Base-by-base conservation (phyloP, 2,888 invertebrate species). In the Meliscaeva auricollis region DNA sequence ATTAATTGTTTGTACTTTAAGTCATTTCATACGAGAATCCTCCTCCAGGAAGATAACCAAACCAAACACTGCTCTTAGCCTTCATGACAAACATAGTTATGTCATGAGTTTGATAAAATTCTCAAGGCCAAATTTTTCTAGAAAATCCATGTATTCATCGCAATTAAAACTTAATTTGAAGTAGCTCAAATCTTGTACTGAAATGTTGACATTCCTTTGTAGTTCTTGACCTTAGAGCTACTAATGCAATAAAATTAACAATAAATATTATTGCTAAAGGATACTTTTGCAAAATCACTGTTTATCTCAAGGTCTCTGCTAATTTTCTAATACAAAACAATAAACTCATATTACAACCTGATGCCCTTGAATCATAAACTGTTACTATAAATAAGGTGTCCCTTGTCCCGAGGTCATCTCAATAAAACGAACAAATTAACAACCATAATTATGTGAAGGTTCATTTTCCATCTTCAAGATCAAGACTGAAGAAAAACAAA, bases 401-500 rank as follows among this genome's bases (percentile, higher is more conserved):
- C 48, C 64, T 64, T 32, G 30, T 32, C 30, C 20, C 66, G 50
- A 66, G 66, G 66, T 66, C 66, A 50, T 66, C 35, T 22, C 50
- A 35, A 15, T 2, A 64, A 22, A 9, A 35, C 30, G 50, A 35
- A 66, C 22, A 32, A 32, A 66, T 44, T 66, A 35, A 66, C 66
- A 66, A 50, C 66, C 66, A 50, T 66, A 66, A 66, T 66, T 66
- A n/a, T n/a, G n/a, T n/a, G n/a, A n/a, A 66, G 66, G 35, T 9
- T 5, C 50, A 20, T 38, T 50, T 32, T 48, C 26, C 30, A 30
- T 58, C 13, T 22, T 38, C n/a, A n/a, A 60, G 44, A 30, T 15
- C 26, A 8, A 1, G n/a, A 15, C 26, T 26, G 35, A 38, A 9
- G 35, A 2, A 48, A 20, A 66, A 48, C 35, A 66, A 66, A 35